Evolutionary conservation across 1,140 invertebrate species (phyloP), one percentile per base, ranked within the genome.

Genomic region (Neuroterus valhalla): DNA sequence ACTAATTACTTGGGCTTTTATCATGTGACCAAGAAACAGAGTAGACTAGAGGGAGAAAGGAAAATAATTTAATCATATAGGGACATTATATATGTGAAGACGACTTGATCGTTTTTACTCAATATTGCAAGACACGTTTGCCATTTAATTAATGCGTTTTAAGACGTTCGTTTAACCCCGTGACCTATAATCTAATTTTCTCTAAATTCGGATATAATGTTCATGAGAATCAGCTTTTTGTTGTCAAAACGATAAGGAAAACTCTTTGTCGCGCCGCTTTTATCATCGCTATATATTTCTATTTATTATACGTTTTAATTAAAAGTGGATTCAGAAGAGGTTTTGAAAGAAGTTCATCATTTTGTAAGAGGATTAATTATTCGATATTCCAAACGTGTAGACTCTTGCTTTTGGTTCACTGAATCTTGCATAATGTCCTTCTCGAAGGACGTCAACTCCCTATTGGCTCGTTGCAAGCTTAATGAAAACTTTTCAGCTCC

Each of bases 1-100:
- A 72, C 81, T 82, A 82, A 82, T 81, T 80, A 82, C 81, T 78
- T 76, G 50, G 76, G 74, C 81, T 76, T 82, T 82, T 82, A 82
- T 82, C 81, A 81, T 66, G 52, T 44, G 17, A 19, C 76, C 70
- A 45, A 48, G 68, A 17, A 42, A 69, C 43, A 48, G 19, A 17
- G 31, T 26, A 48, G n/a, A 26, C 12, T 48, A 70, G 19, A 44
- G 19, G 19, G 17, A 68, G n/a, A 3, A 42, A 44, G n/a, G 46
- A 66, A 43, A 46, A 66, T 42, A 68, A 43, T 15, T 17, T 38
- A 62, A n/a, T n/a, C 17, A 17, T 44, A 66, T 42, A 26, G 17
- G 43, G 38, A 17, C 17, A 23, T 23, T 23, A 11, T 6, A 17
- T 12, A 38, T 45, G 38, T 67, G 43, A 44, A 62, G 26, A 43